A percentile compares a stretch with the other conserved stretches of the same genome.
phyloP scores from a whole-genome alignment of 2,113 vertebrate species.

The Campylomormyrus numenius region DNA sequence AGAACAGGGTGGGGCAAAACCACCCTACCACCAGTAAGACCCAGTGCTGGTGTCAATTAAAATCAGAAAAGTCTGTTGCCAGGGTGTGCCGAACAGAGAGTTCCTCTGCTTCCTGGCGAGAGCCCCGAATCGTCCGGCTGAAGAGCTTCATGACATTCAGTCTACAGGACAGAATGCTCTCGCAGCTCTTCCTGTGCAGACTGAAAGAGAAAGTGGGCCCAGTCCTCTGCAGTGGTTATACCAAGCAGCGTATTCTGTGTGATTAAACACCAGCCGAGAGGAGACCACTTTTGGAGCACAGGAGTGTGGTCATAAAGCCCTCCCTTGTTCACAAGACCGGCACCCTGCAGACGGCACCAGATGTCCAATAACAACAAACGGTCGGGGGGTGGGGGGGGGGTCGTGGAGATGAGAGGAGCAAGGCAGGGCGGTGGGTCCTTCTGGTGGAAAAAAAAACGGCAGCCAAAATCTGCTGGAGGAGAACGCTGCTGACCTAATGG shows the following conservation, averaged over 20 bases:
- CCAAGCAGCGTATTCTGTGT: background rate
- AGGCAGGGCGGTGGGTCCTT: background rate
- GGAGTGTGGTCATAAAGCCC: background rate
- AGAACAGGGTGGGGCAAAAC: slow-evolving; percentile 23
- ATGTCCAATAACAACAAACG: background rate
- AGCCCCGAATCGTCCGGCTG: too few relatives aligned
- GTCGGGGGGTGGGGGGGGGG: background rate
- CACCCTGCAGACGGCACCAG: background rate
- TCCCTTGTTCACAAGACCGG: background rate
- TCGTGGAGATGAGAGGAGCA: background rate
- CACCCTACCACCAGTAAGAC: slow-evolving; percentile 20
- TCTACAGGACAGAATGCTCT: background rate
- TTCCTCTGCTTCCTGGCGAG: slow-evolving; percentile 15
- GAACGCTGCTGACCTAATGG: background rate
- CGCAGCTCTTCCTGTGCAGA: background rate
- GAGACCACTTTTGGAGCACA: background rate
- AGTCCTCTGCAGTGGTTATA: background rate
- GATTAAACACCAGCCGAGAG: background rate
- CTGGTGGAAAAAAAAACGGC: background rate
- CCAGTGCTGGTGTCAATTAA: slow-evolving; percentile 51
- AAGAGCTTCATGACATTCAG: background rate
- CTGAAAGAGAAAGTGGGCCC: background rate
- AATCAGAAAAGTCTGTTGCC: slow-evolving; percentile 43
- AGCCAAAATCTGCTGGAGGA: background rate
- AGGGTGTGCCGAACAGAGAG: slow-evolving; percentile 19